Evolutionary conservation across 2,888 invertebrate genomes (phyloP).

Genomic region (Megalurothrips usitatus): DNA sequence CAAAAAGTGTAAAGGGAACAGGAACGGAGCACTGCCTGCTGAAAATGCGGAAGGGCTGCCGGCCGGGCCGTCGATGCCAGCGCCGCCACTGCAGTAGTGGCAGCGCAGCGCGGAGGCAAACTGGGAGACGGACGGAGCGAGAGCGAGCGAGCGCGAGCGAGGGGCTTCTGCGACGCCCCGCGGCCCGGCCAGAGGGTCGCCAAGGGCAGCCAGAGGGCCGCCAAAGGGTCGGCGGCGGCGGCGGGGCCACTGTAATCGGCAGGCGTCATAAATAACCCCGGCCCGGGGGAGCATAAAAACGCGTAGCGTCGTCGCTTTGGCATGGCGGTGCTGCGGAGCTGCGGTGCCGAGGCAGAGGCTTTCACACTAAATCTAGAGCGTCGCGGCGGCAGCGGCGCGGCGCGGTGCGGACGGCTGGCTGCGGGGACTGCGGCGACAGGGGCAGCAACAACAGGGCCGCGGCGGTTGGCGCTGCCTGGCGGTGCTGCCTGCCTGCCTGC

Average conservation of each 20-base stretch:
- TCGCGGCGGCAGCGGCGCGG: not conserved
- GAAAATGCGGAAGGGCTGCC: no score
- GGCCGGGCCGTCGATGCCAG: no score
- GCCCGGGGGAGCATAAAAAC: not conserved
- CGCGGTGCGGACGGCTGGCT: no score
- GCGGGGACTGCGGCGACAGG: no score
- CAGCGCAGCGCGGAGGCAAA: not conserved
- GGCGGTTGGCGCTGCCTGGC: not conserved
- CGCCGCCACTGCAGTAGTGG: not conserved
- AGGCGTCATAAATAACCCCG: conserved; percentile 13
- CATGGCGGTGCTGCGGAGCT: not conserved
- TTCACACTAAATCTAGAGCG: not conserved
- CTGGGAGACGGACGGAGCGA: not conserved
- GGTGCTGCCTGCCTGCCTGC: not conserved
- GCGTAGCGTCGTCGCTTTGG: not conserved
- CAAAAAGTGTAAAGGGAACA: no score
- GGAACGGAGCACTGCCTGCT: no score
- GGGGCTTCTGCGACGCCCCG: no score
- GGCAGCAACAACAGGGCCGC: no score
- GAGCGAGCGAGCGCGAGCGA: no score
- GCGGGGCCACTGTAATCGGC: conserved; percentile 15
- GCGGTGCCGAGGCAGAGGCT: not conserved
- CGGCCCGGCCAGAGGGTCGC: not conserved
- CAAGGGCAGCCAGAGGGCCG: not conserved
- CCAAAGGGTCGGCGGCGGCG: not conserved